Conservation (phyloP, 2,797 vertebrate genomes). For the Scleropages formosus region DNA sequence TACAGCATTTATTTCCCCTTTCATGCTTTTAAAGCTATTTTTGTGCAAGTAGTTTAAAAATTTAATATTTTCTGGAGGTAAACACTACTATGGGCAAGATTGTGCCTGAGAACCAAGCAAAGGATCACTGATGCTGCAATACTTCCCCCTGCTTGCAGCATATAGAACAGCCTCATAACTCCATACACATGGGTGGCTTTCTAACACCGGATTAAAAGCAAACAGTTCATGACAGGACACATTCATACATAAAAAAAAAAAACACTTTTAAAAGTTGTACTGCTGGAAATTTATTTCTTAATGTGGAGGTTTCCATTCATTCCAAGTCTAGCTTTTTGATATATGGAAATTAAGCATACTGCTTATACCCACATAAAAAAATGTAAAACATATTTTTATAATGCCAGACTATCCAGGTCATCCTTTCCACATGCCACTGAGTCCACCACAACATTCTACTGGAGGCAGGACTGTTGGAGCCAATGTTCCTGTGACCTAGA, state of each 20-base stretch:
- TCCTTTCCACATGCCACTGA: no score
- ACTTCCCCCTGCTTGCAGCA: slow-evolving; percentile 51
- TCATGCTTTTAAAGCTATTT: not conserved
- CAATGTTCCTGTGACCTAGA: no score
- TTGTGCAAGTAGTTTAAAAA: not conserved
- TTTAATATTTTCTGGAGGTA: not conserved
- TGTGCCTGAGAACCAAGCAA: not conserved
- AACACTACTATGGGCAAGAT: not conserved
- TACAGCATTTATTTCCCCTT: not conserved
- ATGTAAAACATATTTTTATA: no score
- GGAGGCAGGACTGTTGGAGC: no score
- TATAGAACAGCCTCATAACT: not conserved
- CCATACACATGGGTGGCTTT: not conserved
- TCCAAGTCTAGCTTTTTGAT: not conserved
- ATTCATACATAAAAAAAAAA: no score
- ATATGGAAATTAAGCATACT: not conserved
- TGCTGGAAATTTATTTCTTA: not conserved
- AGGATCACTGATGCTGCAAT: slow-evolving; percentile 30
- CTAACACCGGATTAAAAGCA: no score
- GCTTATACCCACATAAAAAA: slow-evolving; percentile 10
- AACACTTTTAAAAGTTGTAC: not conserved
- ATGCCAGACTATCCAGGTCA: no score
- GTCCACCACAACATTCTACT: no score
- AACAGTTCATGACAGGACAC: no score
- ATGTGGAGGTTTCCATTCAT: not conserved